Evolutionary conservation across 2,888 invertebrate genomes (phyloP).

Genomic region (Folsomia candida): DNA sequence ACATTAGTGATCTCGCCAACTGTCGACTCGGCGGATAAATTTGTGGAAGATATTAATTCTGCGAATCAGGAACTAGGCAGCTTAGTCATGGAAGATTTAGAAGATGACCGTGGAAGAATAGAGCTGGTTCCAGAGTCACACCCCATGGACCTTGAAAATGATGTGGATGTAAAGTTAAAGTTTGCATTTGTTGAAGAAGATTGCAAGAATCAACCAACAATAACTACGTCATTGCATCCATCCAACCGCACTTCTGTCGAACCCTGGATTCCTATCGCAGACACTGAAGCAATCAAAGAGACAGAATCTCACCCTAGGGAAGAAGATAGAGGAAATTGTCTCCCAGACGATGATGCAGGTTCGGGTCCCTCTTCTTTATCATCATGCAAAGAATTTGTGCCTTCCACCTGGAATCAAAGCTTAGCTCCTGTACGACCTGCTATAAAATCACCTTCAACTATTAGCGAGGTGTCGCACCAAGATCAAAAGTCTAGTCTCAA

Average conservation of each 20-base stretch:
- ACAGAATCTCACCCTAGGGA: not conserved
- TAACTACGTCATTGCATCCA: not conserved
- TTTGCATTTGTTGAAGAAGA: slow-evolving; percentile 31
- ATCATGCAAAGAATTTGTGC: slow-evolving; percentile 42
- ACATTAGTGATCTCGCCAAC: too few species aligned
- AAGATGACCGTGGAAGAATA: slow-evolving; percentile 27
- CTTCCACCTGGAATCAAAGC: slow-evolving; percentile 49
- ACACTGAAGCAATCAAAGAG: not conserved
- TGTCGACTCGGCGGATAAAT: slow-evolving; percentile 31
- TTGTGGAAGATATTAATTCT: slow-evolving; percentile 41
- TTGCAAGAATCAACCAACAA: not conserved
- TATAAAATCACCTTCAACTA: slow-evolving; percentile 48
- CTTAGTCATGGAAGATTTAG: slow-evolving; percentile 46
- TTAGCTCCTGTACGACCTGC: slow-evolving; percentile 45
- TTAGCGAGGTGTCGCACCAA: not conserved
- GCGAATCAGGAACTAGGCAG: slow-evolving; percentile 44
- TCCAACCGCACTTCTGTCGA: not conserved
- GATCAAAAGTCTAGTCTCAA: slow-evolving; percentile 34
- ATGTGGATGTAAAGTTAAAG: slow-evolving; percentile 27
- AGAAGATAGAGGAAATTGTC: slow-evolving; percentile 7
- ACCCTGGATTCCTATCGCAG: not conserved
- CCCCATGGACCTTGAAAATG: slow-evolving; percentile 24
- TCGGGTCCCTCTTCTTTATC: slow-evolving; percentile 1
- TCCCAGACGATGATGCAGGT: slow-evolving; percentile 17
- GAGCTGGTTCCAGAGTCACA: slow-evolving; percentile 30